phyloP scores from a whole-genome alignment of 2,113 vertebrate genomes.

The Psephotus haematonotus region DNA sequence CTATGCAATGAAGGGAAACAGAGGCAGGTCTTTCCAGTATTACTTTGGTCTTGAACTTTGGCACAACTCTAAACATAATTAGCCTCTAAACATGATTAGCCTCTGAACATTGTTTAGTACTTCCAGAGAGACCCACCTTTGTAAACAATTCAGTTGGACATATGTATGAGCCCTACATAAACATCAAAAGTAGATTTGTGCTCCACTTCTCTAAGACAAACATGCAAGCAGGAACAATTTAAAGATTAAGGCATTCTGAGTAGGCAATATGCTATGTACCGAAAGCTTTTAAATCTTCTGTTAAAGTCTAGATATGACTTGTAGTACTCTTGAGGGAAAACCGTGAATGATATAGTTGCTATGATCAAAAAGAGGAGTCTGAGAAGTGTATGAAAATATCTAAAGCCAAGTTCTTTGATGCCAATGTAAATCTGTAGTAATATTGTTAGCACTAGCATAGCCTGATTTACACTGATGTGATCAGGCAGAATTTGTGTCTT shows the following conservation, averaged over 20 bases:
- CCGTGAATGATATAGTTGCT: neutral
- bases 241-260: neutral
- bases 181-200: neutral
- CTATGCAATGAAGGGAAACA: neutral
- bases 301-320: neutral
- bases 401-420: neutral
- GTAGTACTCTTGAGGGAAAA: neutral
- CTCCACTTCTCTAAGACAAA: neutral
- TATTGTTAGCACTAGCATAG: neutral
- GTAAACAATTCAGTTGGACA: neutral
- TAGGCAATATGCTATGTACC: neutral
- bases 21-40: neutral
- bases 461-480: neutral
- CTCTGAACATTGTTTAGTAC: neutral
- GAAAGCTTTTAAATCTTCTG: neutral
- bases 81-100: neutral
- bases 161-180: neutral
- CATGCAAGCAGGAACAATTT: neutral
- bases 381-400: neutral
- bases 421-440: neutral
- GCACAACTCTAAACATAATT: neutral
- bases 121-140: neutral
- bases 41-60: neutral
- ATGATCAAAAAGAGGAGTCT: neutral
- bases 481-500: neutral